Evolutionary conservation across 2,797 vertebrate species (phyloP), one percentile per base, ranked within the genome.

Genomic region (Acridotheres tristis): DNA sequence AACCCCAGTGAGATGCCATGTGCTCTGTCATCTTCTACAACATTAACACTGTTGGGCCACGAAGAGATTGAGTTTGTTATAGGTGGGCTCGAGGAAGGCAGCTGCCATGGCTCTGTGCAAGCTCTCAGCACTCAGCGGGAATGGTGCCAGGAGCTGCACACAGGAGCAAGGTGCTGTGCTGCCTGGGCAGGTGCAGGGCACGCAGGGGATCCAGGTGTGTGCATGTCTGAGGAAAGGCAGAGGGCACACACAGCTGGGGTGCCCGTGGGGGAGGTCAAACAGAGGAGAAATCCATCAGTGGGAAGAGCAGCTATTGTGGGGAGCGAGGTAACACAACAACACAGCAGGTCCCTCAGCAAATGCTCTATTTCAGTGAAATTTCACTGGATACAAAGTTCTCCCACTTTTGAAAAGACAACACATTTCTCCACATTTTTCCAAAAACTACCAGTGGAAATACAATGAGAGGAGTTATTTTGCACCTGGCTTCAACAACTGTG

Each of bases 81-180:
- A 13, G 17, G 27, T 20, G 25, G 21, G 80, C 30, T 55, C 1
- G 0, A 62, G 58, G 29, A 69, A 85, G 42, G 43, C 18, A 10
- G 43, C 25, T 77, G 8, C 48, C 17, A 11, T 0, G 2, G 42
- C 32, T 73, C 68, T 2, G 4, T 15, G 34, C 29, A 18, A 42
- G 29, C 7, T 18, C 11, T 10, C 0, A 0, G n/a, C 43, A 8
- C 17, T 7, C 17, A 7, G 12, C 0, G 0, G 58, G 36, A 32
- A 32, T 0, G 1, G 40, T 17, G 11, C 0, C 0, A 75, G 45
- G 19, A 45, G 62, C 36, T 36, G 36, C 38, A 13, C 0, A 0
- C 68, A 55, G n/a, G 9, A 68, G 42, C 22, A 11, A n/a, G 61
- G 48, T 1, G 30, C 57, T 16, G 9, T 3, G 23, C 53, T 25